A percentile compares a stretch with the other conserved stretches of the same genome.
Conservation (phyloP, 2,797 vertebrate species). For the Ptychobarbus kaznakovi region DNA sequence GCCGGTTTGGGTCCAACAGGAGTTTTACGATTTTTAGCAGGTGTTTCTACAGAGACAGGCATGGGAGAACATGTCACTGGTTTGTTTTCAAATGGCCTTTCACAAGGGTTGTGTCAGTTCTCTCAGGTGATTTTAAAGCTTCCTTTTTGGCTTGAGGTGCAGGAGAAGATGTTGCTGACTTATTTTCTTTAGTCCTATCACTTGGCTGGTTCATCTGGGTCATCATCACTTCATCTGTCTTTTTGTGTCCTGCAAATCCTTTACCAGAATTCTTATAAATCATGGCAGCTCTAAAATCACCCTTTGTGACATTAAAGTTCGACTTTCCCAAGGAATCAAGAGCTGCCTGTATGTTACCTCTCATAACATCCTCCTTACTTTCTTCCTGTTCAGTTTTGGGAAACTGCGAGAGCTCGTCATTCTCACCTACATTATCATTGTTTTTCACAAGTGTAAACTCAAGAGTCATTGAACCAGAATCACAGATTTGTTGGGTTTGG, state of each 20-base stretch:
- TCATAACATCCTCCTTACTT: conserved; percentile 79
- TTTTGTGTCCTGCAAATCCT: conserved; percentile 70
- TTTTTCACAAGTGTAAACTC: conserved; percentile 62
- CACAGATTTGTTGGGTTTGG: conserved; percentile 68
- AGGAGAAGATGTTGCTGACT: conserved; percentile 79
- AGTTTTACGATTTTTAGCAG: conserved; percentile 67
- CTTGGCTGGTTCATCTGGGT: conserved; percentile 44
- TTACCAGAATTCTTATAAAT: conserved; percentile 84
- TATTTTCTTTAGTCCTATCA: conserved; percentile 66
- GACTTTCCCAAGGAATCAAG: conserved; percentile 84
- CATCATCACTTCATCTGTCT: conserved; percentile 57
- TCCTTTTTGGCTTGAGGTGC: conserved; percentile 70
- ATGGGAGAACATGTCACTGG: conserved; percentile 22
- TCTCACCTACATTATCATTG: conserved; percentile 71
- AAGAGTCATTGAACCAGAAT: conserved; percentile 69
- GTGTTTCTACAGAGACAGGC: conserved; percentile 60
- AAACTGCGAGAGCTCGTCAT: conserved; percentile 69
- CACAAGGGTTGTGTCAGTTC: conserved; percentile 38
- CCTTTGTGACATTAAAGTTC: conserved; percentile 83
- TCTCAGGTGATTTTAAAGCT: conserved; percentile 51
- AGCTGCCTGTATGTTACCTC: conserved; percentile 80
- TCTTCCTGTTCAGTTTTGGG: conserved; percentile 73
- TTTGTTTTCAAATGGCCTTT: conserved; percentile 57
- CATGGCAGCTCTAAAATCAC: conserved; percentile 89
- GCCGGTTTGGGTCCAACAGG: conserved; percentile 73